These are phyloP conservation scores for Bufo bufo DNA, from an alignment of 2,113 vertebrate genomes.

Conservation along the genomic window DNA sequence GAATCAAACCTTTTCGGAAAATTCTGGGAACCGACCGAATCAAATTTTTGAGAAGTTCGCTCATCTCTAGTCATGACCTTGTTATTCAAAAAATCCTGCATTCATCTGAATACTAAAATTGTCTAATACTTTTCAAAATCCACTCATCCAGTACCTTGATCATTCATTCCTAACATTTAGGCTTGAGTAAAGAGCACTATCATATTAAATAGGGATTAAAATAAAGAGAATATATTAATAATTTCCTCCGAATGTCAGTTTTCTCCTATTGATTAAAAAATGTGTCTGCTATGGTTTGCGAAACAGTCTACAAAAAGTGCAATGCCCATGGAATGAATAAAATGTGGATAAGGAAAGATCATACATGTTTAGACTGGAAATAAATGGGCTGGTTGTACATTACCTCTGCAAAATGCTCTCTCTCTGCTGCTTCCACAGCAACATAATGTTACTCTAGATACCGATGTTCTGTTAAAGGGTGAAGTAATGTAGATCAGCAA, in stretches of 20 bases:
- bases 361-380: slow-evolving; percentile 43
- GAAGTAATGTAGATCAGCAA: slow-evolving; percentile 52
- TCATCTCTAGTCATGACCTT: background rate
- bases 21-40: no score
- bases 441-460: slow-evolving; percentile 55
- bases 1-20: no score
- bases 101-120: background rate
- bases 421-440: slow-evolving; percentile 31
- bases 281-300: background rate
- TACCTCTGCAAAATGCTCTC: slow-evolving; percentile 44
- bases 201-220: background rate
- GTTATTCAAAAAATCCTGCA: background rate
- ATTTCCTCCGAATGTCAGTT: background rate
- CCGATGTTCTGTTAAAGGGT: slow-evolving; percentile 50
- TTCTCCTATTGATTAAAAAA: background rate
- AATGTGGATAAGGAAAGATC: slow-evolving; percentile 13
- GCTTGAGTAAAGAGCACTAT: background rate
- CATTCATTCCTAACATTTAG: background rate
- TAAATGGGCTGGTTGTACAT: slow-evolving; percentile 39
- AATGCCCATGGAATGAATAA: slow-evolving; percentile 14
- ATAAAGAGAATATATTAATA: background rate
- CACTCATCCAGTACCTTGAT: background rate
- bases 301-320: slow-evolving; percentile 1
- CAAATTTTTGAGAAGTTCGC: no score
- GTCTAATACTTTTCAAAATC: background rate